A percentile compares a stretch with the other conserved stretches of the same genome.
These are phyloP conservation scores for Phylloscopus collybita DNA, from an alignment of 2,797 vertebrate genomes.

Conservation along the genomic window DNA sequence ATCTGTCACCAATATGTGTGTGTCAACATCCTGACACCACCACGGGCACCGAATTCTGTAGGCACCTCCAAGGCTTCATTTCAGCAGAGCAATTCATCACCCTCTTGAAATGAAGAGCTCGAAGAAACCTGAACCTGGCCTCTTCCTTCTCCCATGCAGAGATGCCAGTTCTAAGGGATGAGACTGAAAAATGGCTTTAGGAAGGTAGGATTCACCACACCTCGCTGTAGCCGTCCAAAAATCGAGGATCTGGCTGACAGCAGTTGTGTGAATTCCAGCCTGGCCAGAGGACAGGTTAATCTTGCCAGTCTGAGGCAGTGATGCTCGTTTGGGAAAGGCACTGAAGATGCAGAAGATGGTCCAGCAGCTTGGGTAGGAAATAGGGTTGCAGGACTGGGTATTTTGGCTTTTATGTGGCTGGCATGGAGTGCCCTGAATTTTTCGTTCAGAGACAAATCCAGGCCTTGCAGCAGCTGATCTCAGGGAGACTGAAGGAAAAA, in stretches of 20 bases:
- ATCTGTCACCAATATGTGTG: conserved; percentile 1
- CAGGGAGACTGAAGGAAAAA: background rate
- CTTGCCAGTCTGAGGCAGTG: background rate
- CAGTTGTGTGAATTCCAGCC: background rate
- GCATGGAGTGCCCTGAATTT: background rate
- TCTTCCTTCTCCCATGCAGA: background rate
- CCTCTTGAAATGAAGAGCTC: background rate
- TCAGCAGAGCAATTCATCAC: conserved; percentile 9
- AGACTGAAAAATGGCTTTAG: background rate
- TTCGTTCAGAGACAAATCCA: background rate
- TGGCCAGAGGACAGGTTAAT: background rate
- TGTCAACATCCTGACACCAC: conserved; percentile 1
- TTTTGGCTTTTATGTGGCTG: background rate
- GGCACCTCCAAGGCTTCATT: background rate
- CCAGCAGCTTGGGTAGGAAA: background rate
- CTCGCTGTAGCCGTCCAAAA: background rate
- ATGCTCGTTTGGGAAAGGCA: background rate
- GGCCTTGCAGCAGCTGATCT: background rate
- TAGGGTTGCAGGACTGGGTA: background rate
- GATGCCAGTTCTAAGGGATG: background rate
- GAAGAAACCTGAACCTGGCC: background rate
- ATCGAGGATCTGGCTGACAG: background rate
- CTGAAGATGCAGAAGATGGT: background rate
- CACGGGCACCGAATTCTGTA: background rate
- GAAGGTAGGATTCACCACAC: background rate